Base-by-base conservation (phyloP, 2,888 invertebrate species). In the Muschampia plurimacula region DNA sequence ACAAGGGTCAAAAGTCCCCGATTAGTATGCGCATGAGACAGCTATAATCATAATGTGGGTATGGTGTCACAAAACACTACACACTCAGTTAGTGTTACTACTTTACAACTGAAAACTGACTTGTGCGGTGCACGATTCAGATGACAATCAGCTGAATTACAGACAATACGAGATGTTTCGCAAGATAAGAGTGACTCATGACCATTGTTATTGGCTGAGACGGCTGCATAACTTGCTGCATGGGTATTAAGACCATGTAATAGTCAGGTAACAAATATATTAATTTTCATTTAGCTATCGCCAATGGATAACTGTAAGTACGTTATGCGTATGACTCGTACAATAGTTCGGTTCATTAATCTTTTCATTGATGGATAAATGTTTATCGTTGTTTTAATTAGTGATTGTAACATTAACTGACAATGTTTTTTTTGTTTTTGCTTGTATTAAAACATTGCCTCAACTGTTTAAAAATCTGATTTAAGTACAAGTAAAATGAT, bases 91-190 rank as follows among this genome's bases (percentile, higher is more conserved):
- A 62, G 4, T 65, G 36, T n/a, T 12, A 22, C 46, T 49, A 28
- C 67, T n/a, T 28, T 28, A 67, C 60, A 72, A 67, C 32, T 52
- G 52, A 15, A 7, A 22, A 36, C 49, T 22, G 55, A 67, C 67
- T 67, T 67, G 67, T 41, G 67, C 39, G 62, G 41, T 22, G 67
- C 72, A 72, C 72, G 72, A 67, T 49, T 63, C 67, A 72, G 72
- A 67, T 72, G 72, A 67, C 67, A 72, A 72, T 72, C 72, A 63
- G 62, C 13, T 72, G 72, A 72, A 72, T 72, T 72, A 72, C 72
- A 36, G 55, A 72, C 72, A 72, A 67, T 62, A 63, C 44, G 32
- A 67, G 71, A 67, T 72, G 52, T 72, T 72, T 72, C 67, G 67
- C 67, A 72, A 72, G 67, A 72, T 67, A 63, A 63, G 67, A 49